These are phyloP conservation scores for Sinopyrophorus schimmeli DNA, from an alignment of 2,888 invertebrate species.

Conservation along the genomic window DNA sequence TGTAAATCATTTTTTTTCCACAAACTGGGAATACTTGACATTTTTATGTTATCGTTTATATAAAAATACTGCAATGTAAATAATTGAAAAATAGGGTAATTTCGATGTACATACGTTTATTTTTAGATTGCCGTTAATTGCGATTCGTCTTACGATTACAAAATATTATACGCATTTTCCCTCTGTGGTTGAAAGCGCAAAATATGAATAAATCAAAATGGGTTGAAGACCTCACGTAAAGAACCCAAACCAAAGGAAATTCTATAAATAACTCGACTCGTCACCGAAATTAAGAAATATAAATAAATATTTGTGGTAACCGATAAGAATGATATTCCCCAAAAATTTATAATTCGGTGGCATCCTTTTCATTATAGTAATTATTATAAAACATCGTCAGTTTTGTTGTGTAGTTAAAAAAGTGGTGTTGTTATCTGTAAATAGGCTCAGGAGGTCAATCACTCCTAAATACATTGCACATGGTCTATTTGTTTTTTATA, in stretches of 20 bases:
- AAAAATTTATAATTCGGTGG: conserved; percentile 2
- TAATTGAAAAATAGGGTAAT: not conserved
- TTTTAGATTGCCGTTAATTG: no score
- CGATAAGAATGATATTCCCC: conserved; percentile 3
- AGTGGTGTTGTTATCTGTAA: conserved; percentile 38
- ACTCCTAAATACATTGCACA: conserved; percentile 46
- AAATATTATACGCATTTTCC: no score
- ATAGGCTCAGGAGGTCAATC: conserved; percentile 47
- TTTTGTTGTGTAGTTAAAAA: conserved; percentile 19
- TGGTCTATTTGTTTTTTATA: conserved; percentile 53
- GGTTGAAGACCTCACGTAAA: not conserved
- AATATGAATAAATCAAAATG: not conserved
- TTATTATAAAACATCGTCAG: not conserved
- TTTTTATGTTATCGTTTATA: conserved; percentile 18
- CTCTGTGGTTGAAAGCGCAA: conserved; percentile 7
- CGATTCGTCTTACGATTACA: no score
- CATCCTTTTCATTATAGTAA: not conserved
- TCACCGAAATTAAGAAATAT: conserved; percentile 8
- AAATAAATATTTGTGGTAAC: conserved; percentile 1
- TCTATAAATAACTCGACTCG: not conserved
- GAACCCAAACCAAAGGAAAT: conserved; percentile 9
- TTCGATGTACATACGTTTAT: no score
- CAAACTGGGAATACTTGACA: conserved; percentile 27
- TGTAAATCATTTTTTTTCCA: conserved; percentile 34
- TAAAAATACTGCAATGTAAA: conserved; percentile 15